These are phyloP conservation scores for Pheucticus melanocephalus DNA, from an alignment of 2,113 vertebrate species.

Conservation along the genomic window DNA sequence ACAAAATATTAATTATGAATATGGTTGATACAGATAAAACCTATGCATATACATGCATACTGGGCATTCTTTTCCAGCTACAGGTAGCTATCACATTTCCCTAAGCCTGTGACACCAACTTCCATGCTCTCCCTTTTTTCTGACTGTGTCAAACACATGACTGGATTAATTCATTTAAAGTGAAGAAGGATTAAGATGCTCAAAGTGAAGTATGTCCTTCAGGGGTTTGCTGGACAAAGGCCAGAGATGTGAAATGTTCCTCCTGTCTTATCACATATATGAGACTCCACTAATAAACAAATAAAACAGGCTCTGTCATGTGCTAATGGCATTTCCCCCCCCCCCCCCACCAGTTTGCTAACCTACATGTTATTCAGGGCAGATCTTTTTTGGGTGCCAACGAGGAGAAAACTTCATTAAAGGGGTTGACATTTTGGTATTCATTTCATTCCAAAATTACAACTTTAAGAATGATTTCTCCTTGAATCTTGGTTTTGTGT, in stretches of 20 bases:
- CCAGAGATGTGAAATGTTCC: neutral
- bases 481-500: neutral
- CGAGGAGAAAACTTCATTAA: neutral
- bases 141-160: neutral
- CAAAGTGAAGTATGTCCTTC: neutral
- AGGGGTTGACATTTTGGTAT: neutral
- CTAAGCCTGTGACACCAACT: neutral
- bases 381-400: neutral
- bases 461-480: neutral
- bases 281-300: constrained; percentile 7
- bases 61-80: neutral
- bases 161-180: neutral
- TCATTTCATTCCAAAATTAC: neutral
- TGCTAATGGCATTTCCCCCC: neutral
- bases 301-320: neutral
- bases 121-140: neutral
- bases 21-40: neutral
- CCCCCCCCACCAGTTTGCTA: neutral
- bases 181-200: neutral
- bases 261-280: neutral
- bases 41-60: neutral
- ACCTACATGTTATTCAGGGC: neutral
- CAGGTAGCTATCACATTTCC: neutral
- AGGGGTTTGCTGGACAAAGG: neutral
- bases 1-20: neutral